These are phyloP conservation scores for Drosophila siamana DNA, from an alignment of 2,888 invertebrate species.

Conservation along the genomic window DNA sequence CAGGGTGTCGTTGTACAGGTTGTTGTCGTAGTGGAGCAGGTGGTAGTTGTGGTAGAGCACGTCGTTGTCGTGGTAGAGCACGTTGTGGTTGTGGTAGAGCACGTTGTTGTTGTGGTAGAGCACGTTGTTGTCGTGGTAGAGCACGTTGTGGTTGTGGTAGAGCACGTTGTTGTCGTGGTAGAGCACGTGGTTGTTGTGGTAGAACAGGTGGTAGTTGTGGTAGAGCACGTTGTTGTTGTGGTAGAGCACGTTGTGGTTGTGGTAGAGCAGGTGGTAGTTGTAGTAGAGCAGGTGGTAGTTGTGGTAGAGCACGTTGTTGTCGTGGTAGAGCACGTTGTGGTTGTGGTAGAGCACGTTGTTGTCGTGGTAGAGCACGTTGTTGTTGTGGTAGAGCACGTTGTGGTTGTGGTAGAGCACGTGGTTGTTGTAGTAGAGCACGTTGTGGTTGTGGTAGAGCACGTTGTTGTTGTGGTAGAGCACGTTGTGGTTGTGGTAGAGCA, in stretches of 20 bases:
- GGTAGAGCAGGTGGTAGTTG: background rate
- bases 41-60: background rate
- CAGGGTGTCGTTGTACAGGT: conserved; percentile 5
- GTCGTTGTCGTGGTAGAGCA: background rate
- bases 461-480: no score
- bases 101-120: background rate
- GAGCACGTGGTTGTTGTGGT: background rate
- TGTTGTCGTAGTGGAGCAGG: conserved; percentile 1
- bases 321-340: background rate
- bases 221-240: background rate
- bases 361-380: conserved; percentile 8
- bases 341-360: background rate
- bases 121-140: conserved; percentile 1
- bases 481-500: no score
- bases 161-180: background rate
- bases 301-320: conserved; percentile 3
- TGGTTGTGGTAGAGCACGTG: no score
- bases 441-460: no score
- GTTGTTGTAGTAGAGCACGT: no score
- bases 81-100: background rate
- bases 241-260: background rate
- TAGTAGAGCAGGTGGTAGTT: background rate
- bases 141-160: background rate
- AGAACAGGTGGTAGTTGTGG: background rate
- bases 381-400: background rate